Evolutionary conservation across 2,888 invertebrate genomes (phyloP).

Genomic region (Sphaerophoria rueppellii): DNA sequence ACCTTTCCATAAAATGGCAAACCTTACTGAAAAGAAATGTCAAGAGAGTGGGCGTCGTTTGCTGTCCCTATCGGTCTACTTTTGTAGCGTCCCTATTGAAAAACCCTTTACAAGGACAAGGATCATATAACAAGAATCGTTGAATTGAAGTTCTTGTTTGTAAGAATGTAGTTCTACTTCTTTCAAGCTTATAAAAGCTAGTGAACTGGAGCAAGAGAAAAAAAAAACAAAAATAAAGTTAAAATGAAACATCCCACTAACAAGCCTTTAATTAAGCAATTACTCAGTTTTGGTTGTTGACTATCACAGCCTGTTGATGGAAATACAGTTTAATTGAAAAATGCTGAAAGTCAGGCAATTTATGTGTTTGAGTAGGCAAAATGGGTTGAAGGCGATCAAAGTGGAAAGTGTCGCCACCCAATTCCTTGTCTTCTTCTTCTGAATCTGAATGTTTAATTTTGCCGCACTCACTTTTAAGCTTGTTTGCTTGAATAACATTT

Average conservation of each 20-base stretch:
- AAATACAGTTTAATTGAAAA: constrained; percentile 33
- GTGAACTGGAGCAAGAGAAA: not conserved
- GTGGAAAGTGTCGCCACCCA: not conserved
- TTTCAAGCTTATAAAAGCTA: not conserved
- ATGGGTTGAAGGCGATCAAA: not conserved
- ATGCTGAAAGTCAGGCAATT: constrained; percentile 28
- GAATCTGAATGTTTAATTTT: constrained; percentile 23
- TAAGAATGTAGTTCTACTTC: not conserved
- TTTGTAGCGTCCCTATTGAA: too few species aligned
- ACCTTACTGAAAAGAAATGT: too few species aligned
- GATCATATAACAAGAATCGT: too few species aligned
- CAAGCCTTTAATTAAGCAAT: constrained; percentile 28
- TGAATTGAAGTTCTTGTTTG: too few species aligned
- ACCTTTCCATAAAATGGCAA: too few species aligned
- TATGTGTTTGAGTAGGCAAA: constrained; percentile 8
- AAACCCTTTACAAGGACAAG: too few species aligned
- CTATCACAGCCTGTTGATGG: not conserved
- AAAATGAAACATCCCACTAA: constrained; percentile 4
- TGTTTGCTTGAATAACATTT: constrained; percentile 4
- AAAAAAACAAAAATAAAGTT: constrained; percentile 14
- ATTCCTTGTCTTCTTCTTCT: not conserved
- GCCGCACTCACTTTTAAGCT: constrained; percentile 1
- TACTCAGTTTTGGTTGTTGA: constrained; percentile 23
- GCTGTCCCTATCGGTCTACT: too few species aligned
- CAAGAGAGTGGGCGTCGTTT: too few species aligned